These are phyloP conservation scores for Catotricha subobsoleta DNA, from an alignment of 2,888 invertebrate species.

Conservation along the genomic window DNA sequence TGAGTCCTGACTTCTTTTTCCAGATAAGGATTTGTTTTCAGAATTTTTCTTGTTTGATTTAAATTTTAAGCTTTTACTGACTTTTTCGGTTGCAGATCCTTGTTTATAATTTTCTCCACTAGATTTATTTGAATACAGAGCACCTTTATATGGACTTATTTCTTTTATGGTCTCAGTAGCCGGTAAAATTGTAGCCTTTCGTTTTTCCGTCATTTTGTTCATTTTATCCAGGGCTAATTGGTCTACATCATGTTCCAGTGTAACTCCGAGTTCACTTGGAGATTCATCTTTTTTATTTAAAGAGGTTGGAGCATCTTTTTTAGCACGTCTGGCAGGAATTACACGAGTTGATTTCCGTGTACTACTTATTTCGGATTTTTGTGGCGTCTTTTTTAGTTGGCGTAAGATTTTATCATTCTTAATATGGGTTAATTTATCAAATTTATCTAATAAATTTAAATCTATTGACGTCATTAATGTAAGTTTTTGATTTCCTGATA, in stretches of 20 bases:
- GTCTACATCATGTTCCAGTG: background rate
- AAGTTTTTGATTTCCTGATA: too few relatives aligned
- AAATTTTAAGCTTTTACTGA: background rate
- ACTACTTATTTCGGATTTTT: background rate
- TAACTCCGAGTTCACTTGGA: background rate
- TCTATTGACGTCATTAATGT: too few relatives aligned
- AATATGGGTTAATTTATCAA: too few relatives aligned
- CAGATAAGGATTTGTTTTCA: too few relatives aligned
- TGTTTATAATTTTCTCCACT: background rate
- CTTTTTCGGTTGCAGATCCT: background rate
- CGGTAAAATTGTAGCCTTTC: background rate
- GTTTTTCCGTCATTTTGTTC: background rate
- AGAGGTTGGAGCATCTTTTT: background rate
- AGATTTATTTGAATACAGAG: too few relatives aligned
- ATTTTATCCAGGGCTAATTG: background rate
- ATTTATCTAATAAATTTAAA: too few relatives aligned
- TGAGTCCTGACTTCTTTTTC: too few relatives aligned
- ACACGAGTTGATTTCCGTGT: slow-evolving; percentile 1
- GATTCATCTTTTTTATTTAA: background rate
- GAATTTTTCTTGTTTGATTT: too few relatives aligned
- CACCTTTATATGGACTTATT: slow-evolving; percentile 3
- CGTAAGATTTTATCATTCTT: too few relatives aligned
- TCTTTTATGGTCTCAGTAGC: background rate
- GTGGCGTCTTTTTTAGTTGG: slow-evolving; percentile 21
- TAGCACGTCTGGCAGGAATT: background rate